A percentile compares a stretch with the other conserved stretches of the same genome.
Conservation (phyloP, 2,797 vertebrate species). For the Discoglossus pictus region DNA sequence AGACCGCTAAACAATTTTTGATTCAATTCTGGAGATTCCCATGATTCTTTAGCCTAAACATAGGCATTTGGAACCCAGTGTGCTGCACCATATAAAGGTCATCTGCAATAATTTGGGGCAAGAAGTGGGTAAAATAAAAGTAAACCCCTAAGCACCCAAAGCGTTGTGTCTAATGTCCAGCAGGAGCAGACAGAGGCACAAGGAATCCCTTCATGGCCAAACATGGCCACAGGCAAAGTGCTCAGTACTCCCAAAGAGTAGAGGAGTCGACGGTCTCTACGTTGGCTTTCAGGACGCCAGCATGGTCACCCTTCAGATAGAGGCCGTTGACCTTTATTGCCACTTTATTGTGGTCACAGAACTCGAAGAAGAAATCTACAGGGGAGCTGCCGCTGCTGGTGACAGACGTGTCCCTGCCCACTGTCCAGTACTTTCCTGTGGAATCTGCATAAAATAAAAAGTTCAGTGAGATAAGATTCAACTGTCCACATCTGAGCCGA, state of each 20-base stretch:
- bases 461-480: neutral
- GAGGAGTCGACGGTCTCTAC: constrained; percentile 87
- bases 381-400: constrained; percentile 92
- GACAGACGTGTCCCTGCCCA: constrained; percentile 85
- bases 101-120: too few relatives aligned
- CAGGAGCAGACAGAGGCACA: neutral
- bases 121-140: too few relatives aligned
- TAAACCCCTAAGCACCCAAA: constrained; percentile 7
- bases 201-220: neutral
- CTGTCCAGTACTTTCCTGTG: constrained; percentile 97
- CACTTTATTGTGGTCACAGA: constrained; percentile 97
- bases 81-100: too few relatives aligned
- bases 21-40: too few relatives aligned
- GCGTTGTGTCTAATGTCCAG: constrained; percentile 1
- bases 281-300: constrained; percentile 93
- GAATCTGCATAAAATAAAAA: constrained; percentile 72
- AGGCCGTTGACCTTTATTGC: constrained; percentile 89
- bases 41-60: too few relatives aligned
- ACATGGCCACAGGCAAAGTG: constrained; percentile 62
- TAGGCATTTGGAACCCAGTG: too few relatives aligned
- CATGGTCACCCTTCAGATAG: constrained; percentile 95
- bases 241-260: constrained; percentile 96
- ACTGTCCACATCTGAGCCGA: too few relatives aligned
- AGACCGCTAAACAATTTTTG: too few relatives aligned
- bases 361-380: constrained; percentile 95